Evolutionary conservation across 2,888 invertebrate species (phyloP).

Genomic region (Erebia epiphron): DNA sequence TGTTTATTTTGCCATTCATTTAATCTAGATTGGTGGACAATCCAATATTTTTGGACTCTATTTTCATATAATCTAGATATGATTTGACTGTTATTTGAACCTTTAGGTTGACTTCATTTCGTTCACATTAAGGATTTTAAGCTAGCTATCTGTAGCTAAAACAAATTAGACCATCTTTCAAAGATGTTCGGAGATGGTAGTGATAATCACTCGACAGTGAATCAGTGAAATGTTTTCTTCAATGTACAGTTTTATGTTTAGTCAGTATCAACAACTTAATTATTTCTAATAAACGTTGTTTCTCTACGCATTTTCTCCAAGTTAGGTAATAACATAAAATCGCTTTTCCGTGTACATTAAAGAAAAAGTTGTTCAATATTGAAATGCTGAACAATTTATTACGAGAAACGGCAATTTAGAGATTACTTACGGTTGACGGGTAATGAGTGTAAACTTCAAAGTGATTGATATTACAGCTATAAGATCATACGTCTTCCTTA

Average conservation of each 20-base stretch:
- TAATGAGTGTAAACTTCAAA: constrained; percentile 26
- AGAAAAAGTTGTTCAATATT: constrained; percentile 13
- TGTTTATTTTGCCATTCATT: no score
- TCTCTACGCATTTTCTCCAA: not conserved
- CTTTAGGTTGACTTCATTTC: not conserved
- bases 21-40: no score
- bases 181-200: not conserved
- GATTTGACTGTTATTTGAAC: not conserved
- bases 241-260: not conserved
- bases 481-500: constrained; percentile 26
- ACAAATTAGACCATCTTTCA: not conserved
- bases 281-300: not conserved
- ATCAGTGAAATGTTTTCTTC: not conserved
- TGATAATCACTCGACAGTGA: not conserved
- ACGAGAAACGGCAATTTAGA: constrained; percentile 22
- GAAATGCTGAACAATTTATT: constrained; percentile 18
- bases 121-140: no score
- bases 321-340: constrained; percentile 8
- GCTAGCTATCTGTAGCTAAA: no score
- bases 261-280: not conserved
- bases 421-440: constrained; percentile 24
- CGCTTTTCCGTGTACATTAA: constrained; percentile 14
- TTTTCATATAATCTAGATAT: no score
- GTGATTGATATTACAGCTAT: constrained; percentile 27
- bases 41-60: no score